Evolutionary conservation across 2,797 vertebrate species (phyloP).

Genomic region (Eutrigla gurnardus): DNA sequence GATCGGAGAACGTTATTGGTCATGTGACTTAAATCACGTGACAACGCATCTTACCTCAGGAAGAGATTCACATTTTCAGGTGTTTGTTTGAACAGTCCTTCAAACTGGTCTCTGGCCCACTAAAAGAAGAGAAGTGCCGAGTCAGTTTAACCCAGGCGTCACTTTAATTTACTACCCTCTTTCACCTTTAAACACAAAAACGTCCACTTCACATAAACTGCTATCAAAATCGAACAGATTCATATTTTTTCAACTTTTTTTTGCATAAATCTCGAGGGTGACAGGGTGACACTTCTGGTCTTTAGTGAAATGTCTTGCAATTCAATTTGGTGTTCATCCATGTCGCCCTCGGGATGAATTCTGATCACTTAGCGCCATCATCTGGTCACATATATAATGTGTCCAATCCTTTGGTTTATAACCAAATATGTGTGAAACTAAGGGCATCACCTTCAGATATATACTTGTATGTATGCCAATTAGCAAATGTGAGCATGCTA

Average conservation of each 20-base stretch:
- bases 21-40: neutral
- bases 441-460: neutral
- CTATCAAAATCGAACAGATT: too few relatives aligned
- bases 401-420: neutral
- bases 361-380: neutral
- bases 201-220: too few relatives aligned
- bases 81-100: slow-evolving; percentile 87
- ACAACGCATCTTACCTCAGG: slow-evolving; percentile 80
- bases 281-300: neutral
- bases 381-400: neutral
- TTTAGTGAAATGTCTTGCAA: neutral
- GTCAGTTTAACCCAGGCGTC: too few relatives aligned
- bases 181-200: too few relatives aligned
- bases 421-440: neutral
- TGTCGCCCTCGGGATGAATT: too few relatives aligned
- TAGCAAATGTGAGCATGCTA: neutral
- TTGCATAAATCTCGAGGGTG: neutral
- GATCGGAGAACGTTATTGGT: neutral
- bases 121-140: slow-evolving; percentile 64
- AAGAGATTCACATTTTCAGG: slow-evolving; percentile 86
- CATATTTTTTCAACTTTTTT: too few relatives aligned
- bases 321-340: too few relatives aligned
- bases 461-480: neutral
- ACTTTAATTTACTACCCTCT: too few relatives aligned
- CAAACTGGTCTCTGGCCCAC: slow-evolving; percentile 94